A percentile compares a stretch with the other conserved stretches of the same genome.
phyloP scores from a whole-genome alignment of 2,797 vertebrate species.

The Huso huso region DNA sequence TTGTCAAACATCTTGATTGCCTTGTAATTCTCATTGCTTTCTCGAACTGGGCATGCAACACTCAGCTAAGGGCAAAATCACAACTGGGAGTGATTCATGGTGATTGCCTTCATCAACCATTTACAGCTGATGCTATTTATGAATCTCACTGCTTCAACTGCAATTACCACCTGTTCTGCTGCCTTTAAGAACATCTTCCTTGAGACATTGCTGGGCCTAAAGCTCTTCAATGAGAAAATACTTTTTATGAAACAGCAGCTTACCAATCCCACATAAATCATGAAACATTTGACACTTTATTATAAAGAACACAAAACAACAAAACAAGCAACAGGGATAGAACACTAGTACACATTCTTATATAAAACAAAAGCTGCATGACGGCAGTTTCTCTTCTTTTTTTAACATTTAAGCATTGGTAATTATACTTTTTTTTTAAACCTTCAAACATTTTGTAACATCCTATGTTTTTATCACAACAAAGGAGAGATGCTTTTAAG shows the following conservation, averaged over 20 bases:
- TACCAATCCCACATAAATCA: too few species aligned
- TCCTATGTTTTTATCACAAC: too few species aligned
- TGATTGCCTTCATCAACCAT: slow-evolving; percentile 29
- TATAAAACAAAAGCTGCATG: too few species aligned
- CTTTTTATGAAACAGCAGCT: background rate
- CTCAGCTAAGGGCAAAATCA: slow-evolving; percentile 25
- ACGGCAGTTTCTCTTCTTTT: too few species aligned
- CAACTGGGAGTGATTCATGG: slow-evolving; percentile 31
- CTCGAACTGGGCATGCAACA: background rate
- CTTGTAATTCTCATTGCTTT: slow-evolving; percentile 4
- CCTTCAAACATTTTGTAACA: too few species aligned
- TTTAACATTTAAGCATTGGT: too few species aligned
- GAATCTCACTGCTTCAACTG: slow-evolving; percentile 24
- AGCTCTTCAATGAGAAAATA: slow-evolving; percentile 2
- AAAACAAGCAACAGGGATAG: too few species aligned
- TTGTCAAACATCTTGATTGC: slow-evolving; percentile 3
- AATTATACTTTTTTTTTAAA: too few species aligned
- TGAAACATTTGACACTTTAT: too few species aligned
- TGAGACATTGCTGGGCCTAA: slow-evolving; percentile 9
- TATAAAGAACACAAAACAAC: too few species aligned
- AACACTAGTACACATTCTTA: too few species aligned
- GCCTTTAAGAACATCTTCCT: slow-evolving; percentile 17
- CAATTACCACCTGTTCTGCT: slow-evolving; percentile 36
- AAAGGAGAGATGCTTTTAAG: too few species aligned
- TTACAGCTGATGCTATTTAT: slow-evolving; percentile 32